phyloP scores from a whole-genome alignment of 2,888 invertebrate species.

The Theristus sp. region DNA sequence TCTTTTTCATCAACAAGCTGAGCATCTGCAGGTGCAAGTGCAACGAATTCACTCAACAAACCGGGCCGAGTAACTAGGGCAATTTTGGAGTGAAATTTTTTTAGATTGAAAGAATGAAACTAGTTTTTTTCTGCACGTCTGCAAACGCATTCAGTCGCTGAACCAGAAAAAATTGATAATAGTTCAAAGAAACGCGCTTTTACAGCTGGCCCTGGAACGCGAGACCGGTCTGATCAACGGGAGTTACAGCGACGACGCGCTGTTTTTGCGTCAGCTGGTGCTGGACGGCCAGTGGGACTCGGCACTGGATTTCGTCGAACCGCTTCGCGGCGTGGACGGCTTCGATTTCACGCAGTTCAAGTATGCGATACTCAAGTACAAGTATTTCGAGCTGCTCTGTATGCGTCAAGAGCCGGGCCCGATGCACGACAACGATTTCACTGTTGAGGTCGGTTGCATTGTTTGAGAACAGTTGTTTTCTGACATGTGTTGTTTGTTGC shows the following conservation, averaged over 20 bases:
- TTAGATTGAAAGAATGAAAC: too few species aligned
- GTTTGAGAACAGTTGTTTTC: too few species aligned
- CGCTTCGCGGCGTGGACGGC: constrained; percentile 49
- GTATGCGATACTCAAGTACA: constrained; percentile 69
- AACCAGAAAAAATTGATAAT: too few species aligned
- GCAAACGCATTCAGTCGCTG: too few species aligned
- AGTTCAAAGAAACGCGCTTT: too few species aligned
- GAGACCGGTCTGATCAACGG: constrained; percentile 89
- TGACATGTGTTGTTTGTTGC: too few species aligned
- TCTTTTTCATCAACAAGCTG: too few species aligned
- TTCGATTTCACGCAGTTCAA: constrained; percentile 43
- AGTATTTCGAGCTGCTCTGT: constrained; percentile 77
- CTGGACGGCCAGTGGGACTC: constrained; percentile 97
- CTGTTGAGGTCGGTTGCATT: constrained; percentile 47
- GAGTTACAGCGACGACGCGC: constrained; percentile 72
- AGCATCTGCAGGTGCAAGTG: too few species aligned
- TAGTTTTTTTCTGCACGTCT: too few species aligned
- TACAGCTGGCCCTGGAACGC: constrained; percentile 47
- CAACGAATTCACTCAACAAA: too few species aligned
- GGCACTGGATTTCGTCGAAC: constrained; percentile 83
- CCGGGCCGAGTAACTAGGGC: too few species aligned
- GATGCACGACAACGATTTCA: constrained; percentile 57
- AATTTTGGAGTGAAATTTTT: too few species aligned
- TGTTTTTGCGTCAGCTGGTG: constrained; percentile 78
- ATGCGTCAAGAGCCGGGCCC: constrained; percentile 61